Evolutionary conservation across 2,797 vertebrate species (phyloP), one percentile per base, ranked within the genome.

Genomic region (Sebastes matsubarae): DNA sequence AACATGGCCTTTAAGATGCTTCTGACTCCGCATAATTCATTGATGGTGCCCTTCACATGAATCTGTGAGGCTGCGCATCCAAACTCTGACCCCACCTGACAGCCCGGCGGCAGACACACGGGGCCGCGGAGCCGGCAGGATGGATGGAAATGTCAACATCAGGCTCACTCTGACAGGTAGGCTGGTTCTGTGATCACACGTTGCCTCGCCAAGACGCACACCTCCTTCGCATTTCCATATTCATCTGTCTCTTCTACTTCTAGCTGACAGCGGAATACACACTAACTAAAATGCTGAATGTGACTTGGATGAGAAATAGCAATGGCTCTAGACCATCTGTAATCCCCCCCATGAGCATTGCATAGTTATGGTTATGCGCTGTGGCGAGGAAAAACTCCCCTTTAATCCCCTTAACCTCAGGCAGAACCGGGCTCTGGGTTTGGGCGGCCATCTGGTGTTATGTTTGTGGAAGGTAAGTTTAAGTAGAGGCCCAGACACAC

Each of bases 1-100:
- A 79, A 74, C 59, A 54, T 87, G 90, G 85, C 90, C 91, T 94
- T 93, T 93, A 81, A 79, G 84, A 89, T 81, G 75, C 81, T 71
- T 77, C 78, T 87, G 89, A 90, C 84, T 85, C 71, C 57, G 75
- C 88, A 89, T 89, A 85, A 93, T 89, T 86, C 88, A 85, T 79
- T 76, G 83, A 85, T 59, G 79, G 77, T 61, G 90, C 82, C 90
- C 90, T 90, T 91, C 86, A 89, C 81, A 80, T 2, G 46, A 71
- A 59, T 63, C 84, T 80, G 80, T 71, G 72, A 79, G 86, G 81
- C 81, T 38, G 76, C 36, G 82, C 77, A 67, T 85, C 76, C 77
- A 79, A 68, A 88, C 72, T 64, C 70, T 64, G 86, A 88, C 83
- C 82, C 22, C 20, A 58, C n/a, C 80, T 80, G 88, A 89, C 87